Conservation (phyloP, 2,888 invertebrate species). For the Eumerus sabulonum region DNA sequence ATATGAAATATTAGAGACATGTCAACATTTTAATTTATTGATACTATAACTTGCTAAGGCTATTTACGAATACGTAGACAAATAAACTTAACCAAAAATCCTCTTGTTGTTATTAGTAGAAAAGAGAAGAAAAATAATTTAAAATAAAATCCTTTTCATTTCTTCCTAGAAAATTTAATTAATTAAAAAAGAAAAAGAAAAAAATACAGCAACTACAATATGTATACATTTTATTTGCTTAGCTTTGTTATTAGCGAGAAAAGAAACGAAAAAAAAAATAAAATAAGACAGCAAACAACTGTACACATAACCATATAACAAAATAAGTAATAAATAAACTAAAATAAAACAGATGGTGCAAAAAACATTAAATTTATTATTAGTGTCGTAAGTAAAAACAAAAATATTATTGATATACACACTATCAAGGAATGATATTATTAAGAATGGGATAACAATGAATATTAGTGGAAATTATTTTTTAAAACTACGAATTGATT, state of each 20-base stretch:
- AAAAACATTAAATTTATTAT: slow-evolving; percentile 51
- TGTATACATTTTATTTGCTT: slow-evolving; percentile 55
- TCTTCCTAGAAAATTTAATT: slow-evolving; percentile 36
- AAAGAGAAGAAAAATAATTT: too few relatives aligned
- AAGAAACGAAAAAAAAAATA: too few relatives aligned
- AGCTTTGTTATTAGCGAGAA: slow-evolving; percentile 63
- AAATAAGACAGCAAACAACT: slow-evolving; percentile 25
- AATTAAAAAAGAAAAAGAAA: slow-evolving; percentile 41
- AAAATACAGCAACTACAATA: slow-evolving; percentile 5
- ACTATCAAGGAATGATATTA: slow-evolving; percentile 46
- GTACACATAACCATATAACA: slow-evolving; percentile 67
- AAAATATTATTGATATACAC: slow-evolving; percentile 48
- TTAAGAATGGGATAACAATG: slow-evolving; percentile 3
- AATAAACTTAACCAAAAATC: slow-evolving; percentile 11
- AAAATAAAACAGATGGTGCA: slow-evolving; percentile 67
- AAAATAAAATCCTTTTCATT: slow-evolving; percentile 14
- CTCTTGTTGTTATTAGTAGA: too few relatives aligned
- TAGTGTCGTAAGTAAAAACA: slow-evolving; percentile 49
- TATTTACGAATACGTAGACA: slow-evolving; percentile 43
- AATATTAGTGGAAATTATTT: slow-evolving; percentile 55
- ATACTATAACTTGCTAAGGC: slow-evolving; percentile 65
- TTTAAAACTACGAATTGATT: slow-evolving; percentile 57
- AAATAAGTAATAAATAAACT: slow-evolving; percentile 60
- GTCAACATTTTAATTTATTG: slow-evolving; percentile 46
- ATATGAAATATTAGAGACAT: too few relatives aligned